Evolutionary conservation across 2,797 vertebrate genomes (phyloP).

Genomic region (Pelochelys cantorii): DNA sequence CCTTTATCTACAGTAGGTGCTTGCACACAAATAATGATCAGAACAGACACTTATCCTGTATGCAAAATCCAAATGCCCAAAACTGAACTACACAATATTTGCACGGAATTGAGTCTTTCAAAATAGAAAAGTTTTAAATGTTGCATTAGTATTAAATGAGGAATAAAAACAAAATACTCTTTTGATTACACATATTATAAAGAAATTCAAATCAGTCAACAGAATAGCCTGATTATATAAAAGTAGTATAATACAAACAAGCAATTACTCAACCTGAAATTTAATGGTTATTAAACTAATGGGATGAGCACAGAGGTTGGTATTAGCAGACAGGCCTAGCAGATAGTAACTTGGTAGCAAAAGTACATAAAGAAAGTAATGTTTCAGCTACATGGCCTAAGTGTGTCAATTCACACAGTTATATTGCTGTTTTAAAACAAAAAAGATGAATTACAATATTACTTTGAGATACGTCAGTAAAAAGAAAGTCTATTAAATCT

Average conservation of each 20-base stretch:
- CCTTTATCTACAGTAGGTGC: not conserved
- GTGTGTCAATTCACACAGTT: not conserved
- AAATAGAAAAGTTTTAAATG: not conserved
- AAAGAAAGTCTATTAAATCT: conserved; percentile 72
- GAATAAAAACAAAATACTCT: not conserved
- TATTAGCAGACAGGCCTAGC: not conserved
- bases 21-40: not conserved
- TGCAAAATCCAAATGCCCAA: not conserved
- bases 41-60: not conserved
- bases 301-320: not conserved
- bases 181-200: not conserved
- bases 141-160: not conserved
- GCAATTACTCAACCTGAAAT: not conserved
- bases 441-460: conserved; percentile 28
- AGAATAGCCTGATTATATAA: not conserved
- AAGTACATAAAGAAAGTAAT: not conserved
- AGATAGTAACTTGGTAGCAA: not conserved
- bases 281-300: not conserved
- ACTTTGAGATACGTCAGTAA: conserved; percentile 80
- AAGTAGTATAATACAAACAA: not conserved
- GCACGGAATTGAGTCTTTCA: not conserved
- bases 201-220: not conserved
- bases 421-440: not conserved
- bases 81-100: not conserved
- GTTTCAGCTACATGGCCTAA: not conserved